Percentiles rank a stretch among this genome's conserved stretches.
phyloP scores from a whole-genome alignment of 2,113 vertebrate species.

The Balaenoptera acutorostrata region DNA sequence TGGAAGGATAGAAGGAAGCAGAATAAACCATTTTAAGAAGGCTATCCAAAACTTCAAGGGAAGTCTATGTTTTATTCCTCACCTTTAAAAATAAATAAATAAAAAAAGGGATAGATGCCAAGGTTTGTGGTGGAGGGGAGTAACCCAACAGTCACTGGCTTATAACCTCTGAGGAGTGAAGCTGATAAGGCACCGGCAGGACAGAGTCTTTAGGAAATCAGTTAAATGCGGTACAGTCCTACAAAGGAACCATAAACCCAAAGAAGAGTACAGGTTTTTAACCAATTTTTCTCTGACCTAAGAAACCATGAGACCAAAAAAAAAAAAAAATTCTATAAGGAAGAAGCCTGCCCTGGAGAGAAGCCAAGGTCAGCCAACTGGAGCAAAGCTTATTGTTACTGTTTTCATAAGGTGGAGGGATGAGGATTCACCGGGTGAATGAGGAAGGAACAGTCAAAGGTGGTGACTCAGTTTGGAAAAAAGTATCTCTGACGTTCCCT shows the following conservation, averaged over 20 bases:
- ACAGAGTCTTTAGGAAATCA: background rate
- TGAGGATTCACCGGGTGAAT: background rate
- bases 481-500: background rate
- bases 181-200: background rate
- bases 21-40: constrained; percentile 13
- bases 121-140: background rate
- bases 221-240: background rate
- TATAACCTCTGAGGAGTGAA: background rate
- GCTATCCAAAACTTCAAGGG: constrained; percentile 9
- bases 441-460: background rate
- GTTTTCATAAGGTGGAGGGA: background rate
- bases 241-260: background rate
- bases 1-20: background rate
- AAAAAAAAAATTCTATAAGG: background rate
- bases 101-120: background rate
- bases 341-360: background rate
- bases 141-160: no score
- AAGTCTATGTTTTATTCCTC: background rate
- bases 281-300: background rate
- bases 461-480: background rate
- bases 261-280: background rate
- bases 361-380: background rate
- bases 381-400: background rate
- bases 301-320: background rate
- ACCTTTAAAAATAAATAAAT: background rate